Percentiles rank a stretch among this genome's conserved stretches.
These are phyloP conservation scores for Coryphaenoides rupestris DNA, from an alignment of 2,113 vertebrate species.

Conservation along the genomic window DNA sequence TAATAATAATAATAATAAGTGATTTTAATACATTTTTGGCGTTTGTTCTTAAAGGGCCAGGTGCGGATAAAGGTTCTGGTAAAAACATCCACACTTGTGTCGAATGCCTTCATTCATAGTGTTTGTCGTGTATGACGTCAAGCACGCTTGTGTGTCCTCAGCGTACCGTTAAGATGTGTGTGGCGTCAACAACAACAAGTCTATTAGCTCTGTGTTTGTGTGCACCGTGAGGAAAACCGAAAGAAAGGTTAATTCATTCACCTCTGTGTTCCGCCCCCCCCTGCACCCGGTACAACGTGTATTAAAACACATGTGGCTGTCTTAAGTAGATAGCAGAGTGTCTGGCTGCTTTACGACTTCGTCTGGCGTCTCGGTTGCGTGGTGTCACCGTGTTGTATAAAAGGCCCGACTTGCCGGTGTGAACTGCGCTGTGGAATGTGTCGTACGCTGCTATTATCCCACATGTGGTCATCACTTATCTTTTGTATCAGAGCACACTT, in stretches of 20 bases:
- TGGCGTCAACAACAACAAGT: too few species aligned
- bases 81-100: constrained; percentile 46
- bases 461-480: constrained; percentile 28
- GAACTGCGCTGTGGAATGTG: background rate
- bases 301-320: too few species aligned
- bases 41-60: constrained; percentile 58
- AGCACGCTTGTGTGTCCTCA: too few species aligned
- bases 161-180: too few species aligned
- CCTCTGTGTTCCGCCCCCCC: too few species aligned
- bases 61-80: constrained; percentile 52
- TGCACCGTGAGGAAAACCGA: too few species aligned
- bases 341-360: background rate
- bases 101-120: constrained; percentile 19
- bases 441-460: constrained; percentile 18
- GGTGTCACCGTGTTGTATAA: background rate
- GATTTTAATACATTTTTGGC: constrained; percentile 34
- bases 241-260: too few species aligned
- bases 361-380: constrained; percentile 7
- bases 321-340: background rate
- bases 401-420: constrained; percentile 5
- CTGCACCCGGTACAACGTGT: too few species aligned
- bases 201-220: too few species aligned
- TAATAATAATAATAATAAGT: background rate
- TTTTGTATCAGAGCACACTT: constrained; percentile 11
- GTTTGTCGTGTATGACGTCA: constrained; percentile 7